These are phyloP conservation scores for Aphodius sticticus DNA, from an alignment of 2,888 invertebrate genomes.

Conservation along the genomic window DNA sequence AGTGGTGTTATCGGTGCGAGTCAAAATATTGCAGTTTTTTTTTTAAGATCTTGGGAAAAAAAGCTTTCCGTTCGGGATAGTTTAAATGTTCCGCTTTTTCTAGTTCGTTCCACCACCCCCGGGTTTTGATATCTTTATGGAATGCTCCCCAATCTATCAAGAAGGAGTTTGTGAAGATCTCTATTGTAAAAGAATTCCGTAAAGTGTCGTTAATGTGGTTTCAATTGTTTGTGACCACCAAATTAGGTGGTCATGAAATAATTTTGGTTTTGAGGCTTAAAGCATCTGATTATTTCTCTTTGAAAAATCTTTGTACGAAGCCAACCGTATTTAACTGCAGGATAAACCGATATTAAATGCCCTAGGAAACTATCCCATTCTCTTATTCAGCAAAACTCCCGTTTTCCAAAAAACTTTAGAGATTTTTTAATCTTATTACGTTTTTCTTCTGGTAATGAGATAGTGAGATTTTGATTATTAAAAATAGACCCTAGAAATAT, in stretches of 20 bases:
- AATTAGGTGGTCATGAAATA: constrained; percentile 32
- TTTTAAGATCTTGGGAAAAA: constrained; percentile 39
- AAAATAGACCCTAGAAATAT: constrained; percentile 42
- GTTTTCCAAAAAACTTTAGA: neutral
- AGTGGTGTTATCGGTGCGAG: constrained; percentile 43
- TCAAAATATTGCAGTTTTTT: constrained; percentile 37
- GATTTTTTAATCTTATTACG: neutral
- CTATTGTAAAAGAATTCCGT: constrained; percentile 32
- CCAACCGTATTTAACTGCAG: constrained; percentile 48
- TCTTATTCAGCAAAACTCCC: neutral
- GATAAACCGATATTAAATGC: constrained; percentile 45
- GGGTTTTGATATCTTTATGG: constrained; percentile 35
- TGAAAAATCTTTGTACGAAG: constrained; percentile 46
- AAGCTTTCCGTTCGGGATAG: constrained; percentile 43
- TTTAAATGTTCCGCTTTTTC: constrained; percentile 41
- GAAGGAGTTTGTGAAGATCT: constrained; percentile 46
- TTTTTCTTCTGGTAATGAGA: neutral
- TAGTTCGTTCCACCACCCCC: constrained; percentile 40
- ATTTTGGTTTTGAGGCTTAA: constrained; percentile 38
- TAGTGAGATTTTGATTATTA: constrained; percentile 19
- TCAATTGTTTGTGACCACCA: constrained; percentile 39
- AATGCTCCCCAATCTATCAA: constrained; percentile 42
- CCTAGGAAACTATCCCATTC: constrained; percentile 39
- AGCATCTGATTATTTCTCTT: constrained; percentile 34
- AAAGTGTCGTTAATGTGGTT: constrained; percentile 33